Conservation (phyloP, 2,113 vertebrate species). For the Ardeotis arabs region DNA sequence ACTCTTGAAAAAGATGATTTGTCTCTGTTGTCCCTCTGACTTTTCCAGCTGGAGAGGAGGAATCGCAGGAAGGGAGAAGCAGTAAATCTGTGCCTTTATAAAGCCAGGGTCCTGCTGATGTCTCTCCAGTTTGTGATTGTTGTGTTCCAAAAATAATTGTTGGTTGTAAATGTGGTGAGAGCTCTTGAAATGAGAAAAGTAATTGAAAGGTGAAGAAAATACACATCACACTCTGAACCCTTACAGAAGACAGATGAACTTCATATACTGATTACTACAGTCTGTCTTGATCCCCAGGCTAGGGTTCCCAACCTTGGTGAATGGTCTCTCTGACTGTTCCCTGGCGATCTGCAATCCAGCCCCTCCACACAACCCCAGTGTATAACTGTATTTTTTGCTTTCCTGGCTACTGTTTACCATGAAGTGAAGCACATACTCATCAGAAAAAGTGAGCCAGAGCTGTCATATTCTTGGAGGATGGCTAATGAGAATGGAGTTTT, state of each 20-base stretch:
- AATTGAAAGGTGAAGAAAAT: background rate
- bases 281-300: background rate
- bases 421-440: background rate
- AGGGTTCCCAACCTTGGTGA: background rate
- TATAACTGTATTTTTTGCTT: background rate
- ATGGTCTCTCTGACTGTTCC: background rate
- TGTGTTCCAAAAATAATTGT: constrained; percentile 56
- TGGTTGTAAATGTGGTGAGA: constrained; percentile 27
- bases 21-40: background rate
- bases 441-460: background rate
- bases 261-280: background rate
- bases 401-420: background rate
- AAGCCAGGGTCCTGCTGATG: constrained; percentile 8
- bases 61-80: background rate
- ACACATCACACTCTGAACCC: background rate
- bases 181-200: constrained; percentile 8
- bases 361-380: background rate
- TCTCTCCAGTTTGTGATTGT: constrained; percentile 43
- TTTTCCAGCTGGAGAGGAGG: background rate
- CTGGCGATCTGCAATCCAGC: background rate
- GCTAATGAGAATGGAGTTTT: background rate
- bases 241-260: background rate
- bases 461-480: background rate
- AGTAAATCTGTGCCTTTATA: background rate
- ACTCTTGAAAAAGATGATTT: background rate